Base-by-base conservation (phyloP, 64 coral and sea anemone species). In the Trachythela sp. region DNA sequence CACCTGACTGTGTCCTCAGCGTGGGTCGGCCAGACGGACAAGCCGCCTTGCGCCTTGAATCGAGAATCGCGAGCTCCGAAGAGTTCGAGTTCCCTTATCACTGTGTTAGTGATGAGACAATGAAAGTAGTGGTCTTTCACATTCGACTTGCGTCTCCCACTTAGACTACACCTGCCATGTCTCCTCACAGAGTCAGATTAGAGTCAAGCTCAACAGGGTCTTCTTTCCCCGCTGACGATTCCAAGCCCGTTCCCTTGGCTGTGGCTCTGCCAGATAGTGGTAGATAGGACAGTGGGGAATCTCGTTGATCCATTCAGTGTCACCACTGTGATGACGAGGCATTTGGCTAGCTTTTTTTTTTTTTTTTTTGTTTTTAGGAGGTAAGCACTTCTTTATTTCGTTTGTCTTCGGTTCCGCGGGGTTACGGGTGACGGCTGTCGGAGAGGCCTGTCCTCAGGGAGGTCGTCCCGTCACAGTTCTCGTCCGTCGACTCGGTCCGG, bases 191-290 rank as follows among this genome's bases (percentile, higher is more conserved):
- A 5, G 2, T 2, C 17, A n/a, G 56, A 80, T 29, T 80, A 80
- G 75, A 80, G 75, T 80, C 75, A 80, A 40, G 13, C 75, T 80
- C 75, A 80, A 80, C 75, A 80, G 75, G n/a, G 75, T 80, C 75
- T 80, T 80, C 75, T 80, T 80, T 80, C 75, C 75, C 75, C 75
- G 13, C 75, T 80, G 32, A 0, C 34, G 0, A n/a, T 39, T n/a
- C 75, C 13, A 80, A 80, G 75, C 75, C 75, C 75, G 75, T 80
- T 80, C 75, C 75, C 75, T 80, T 80, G 30, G 75, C 75, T 80
- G 75, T 80, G 75, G 75, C 34, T 80, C 34, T 29, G 75, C 75
- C 34, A 80, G 75, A 80, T 80, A 80, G 75, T n/a, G n/a, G n/a
- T 80, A 80, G 75, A 80, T 80, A 80, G 75, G 75, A 29, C 32